These are phyloP conservation scores for Lontra canadensis DNA, from an alignment of 2,113 vertebrate species.

Conservation along the genomic window DNA sequence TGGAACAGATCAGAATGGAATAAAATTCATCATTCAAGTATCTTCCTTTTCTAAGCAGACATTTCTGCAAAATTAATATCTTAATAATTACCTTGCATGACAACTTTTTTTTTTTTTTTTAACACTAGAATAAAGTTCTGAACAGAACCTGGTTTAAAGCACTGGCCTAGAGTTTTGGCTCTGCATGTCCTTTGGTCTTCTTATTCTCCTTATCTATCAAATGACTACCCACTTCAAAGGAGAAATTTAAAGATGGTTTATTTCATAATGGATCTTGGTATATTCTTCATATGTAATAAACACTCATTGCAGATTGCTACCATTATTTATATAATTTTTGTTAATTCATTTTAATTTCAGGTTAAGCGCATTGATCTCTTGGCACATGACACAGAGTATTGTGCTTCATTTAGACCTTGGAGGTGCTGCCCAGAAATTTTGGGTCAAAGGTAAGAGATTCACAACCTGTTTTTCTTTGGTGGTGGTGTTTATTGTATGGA, in stretches of 20 bases:
- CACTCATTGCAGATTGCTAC: not conserved
- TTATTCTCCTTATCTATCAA: not conserved
- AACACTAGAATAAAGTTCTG: not conserved
- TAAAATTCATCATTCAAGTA: not conserved
- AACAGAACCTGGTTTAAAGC: not conserved
- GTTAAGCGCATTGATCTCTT: not conserved
- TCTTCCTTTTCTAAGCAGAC: not conserved
- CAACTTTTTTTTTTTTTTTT: not conserved
- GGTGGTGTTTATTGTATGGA: not conserved
- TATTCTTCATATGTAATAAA: not conserved
- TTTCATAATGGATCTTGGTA: not conserved
- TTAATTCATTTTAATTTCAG: conserved; percentile 18
- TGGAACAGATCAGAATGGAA: not conserved
- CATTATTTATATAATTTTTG: not conserved
- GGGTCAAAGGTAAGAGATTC: not conserved
- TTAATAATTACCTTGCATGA: not conserved
- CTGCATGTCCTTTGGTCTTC: not conserved
- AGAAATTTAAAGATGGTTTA: not conserved
- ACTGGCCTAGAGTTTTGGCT: not conserved
- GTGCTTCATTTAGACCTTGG: not conserved
- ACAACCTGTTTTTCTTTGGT: not conserved
- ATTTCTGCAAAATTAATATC: not conserved
- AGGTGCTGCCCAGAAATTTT: not conserved
- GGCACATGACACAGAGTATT: not conserved
- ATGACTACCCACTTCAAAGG: not conserved